phyloP scores from a whole-genome alignment of 37 sponge, comb jelly and placozoan genomes.

The Amphimedon queenslandica region DNA sequence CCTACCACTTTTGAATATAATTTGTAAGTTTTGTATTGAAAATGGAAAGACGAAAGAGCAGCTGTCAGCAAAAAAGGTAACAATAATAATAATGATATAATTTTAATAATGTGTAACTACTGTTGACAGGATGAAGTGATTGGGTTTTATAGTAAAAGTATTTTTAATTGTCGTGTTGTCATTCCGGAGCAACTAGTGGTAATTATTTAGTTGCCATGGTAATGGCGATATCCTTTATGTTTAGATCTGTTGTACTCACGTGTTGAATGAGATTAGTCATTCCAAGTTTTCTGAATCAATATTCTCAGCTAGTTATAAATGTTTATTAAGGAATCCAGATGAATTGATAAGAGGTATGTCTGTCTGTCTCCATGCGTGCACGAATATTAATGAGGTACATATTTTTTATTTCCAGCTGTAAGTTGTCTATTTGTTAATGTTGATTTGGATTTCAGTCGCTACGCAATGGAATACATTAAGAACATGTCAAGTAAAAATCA shows the following conservation, averaged over 20 bases:
- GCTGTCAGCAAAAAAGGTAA: background rate
- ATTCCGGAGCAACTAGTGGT: constrained; percentile 4
- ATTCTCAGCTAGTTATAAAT: constrained; percentile 33
- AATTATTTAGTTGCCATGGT: background rate
- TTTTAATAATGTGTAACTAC: background rate
- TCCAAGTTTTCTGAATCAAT: constrained; percentile 24
- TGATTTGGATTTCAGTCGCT: constrained; percentile 56
- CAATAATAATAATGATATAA: background rate
- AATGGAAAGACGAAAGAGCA: background rate
- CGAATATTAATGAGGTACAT: background rate
- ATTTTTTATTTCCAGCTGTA: constrained; percentile 36
- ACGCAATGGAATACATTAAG: constrained; percentile 38
- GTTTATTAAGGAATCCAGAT: constrained; percentile 68
- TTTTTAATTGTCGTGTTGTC: background rate
- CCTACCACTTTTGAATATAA: background rate
- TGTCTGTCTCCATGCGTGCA: background rate
- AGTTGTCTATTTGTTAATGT: constrained; percentile 26
- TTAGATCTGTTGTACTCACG: constrained; percentile 21
- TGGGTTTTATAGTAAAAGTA: constrained; percentile 6
- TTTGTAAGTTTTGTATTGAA: background rate
- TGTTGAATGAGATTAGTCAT: constrained; percentile 47
- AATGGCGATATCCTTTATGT: background rate
- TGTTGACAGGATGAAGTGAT: constrained; percentile 7
- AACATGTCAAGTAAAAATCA: constrained; percentile 16
- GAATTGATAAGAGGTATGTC: constrained; percentile 47